Evolutionary conservation across 2,888 invertebrate genomes (phyloP), one percentile per base, ranked within the genome.

Genomic region (Cinara cedri): DNA sequence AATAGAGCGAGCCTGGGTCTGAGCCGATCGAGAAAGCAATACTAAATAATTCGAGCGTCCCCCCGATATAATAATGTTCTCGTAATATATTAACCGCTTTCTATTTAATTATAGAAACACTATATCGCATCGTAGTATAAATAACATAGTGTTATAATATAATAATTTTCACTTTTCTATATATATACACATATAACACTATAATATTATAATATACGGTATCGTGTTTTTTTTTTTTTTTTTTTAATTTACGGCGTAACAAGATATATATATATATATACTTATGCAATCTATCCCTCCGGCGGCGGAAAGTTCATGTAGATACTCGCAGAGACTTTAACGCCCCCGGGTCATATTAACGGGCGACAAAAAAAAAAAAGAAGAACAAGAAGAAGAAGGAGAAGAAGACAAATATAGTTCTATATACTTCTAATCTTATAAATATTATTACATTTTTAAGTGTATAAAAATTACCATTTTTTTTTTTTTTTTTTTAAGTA

Each of bases 61-160:
- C n/a, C 13, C 24, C 65, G 9, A 54, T n/a, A 11, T 72, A 72
- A 34, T 34, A 34, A 34, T 34, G 6, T 19, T 11, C 1, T 44
- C 60, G 1, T n/a, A n/a, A 42, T 71, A 54, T 54, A 74, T 65
- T 78, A 70, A 68, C 78, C 78, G 68, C 78, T 78, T 78, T 78
- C 78, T 78, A 78, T 78, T 78, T 78, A 78, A 78, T 78, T 70
- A 70, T 70, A 60, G 57, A 76, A 72, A 76, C 76, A 72, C 62
- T 71, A 71, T 71, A 70, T 71, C 3, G 34, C 13, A 42, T 54
- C 1, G 13, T 57, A 24, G n/a, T 6, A 19, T 10, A 14, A 4
- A 19, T 13, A 55, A 3, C 34, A 70, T 19, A 68, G n/a, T n/a
- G n/a, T n/a, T n/a, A n/a, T n/a, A n/a, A n/a, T n/a, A n/a, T 46